phyloP scores from a whole-genome alignment of 2,888 invertebrate species.

The Cantharis flavilabris region DNA sequence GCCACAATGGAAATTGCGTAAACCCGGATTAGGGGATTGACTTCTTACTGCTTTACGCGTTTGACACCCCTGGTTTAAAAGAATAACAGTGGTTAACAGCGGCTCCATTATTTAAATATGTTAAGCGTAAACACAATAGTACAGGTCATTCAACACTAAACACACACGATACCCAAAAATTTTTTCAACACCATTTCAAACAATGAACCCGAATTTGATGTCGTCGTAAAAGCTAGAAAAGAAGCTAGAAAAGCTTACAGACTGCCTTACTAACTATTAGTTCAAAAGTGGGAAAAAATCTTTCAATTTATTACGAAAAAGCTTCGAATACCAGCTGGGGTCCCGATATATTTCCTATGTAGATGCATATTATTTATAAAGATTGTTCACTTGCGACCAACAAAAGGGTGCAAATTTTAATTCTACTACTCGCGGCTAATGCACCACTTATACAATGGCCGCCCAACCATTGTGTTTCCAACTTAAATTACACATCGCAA shows the following conservation, averaged over 20 bases:
- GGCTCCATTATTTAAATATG: conserved; percentile 1
- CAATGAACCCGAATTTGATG: not conserved
- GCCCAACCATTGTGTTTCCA: not conserved
- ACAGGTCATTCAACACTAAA: not conserved
- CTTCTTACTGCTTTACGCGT: conserved; percentile 12
- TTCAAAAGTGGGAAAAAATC: not conserved
- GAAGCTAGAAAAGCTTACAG: not conserved
- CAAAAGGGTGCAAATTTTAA: not conserved
- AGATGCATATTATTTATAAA: not conserved
- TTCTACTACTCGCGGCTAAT: not conserved
- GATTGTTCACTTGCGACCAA: not conserved
- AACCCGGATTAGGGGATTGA: conserved; percentile 15
- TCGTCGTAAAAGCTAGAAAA: not conserved
- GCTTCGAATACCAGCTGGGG: not conserved
- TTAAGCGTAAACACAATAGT: not conserved
- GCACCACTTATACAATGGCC: not conserved
- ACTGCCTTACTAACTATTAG: not conserved
- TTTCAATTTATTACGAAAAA: not conserved
- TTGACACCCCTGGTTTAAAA: not conserved
- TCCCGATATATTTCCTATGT: not conserved
- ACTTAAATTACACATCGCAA: not conserved
- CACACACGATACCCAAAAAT: not conserved
- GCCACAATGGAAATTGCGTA: conserved; percentile 20
- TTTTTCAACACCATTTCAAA: not conserved
- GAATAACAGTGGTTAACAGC: not conserved